Evolutionary conservation across 2,113 vertebrate species (phyloP).

Genomic region (Nymphicus hollandicus): DNA sequence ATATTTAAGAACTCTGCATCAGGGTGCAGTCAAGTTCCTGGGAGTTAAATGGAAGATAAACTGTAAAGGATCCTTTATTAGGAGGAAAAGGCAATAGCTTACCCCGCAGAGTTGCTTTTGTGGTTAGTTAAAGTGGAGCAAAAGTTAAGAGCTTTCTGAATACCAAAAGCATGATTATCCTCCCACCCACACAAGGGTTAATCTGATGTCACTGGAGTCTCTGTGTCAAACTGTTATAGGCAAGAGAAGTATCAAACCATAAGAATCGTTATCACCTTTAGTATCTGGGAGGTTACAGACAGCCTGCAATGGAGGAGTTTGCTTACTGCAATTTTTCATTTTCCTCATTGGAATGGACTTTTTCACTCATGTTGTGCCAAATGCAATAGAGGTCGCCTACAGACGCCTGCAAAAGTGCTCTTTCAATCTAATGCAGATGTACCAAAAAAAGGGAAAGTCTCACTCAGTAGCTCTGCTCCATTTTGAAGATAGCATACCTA

Average conservation of each 20-base stretch:
- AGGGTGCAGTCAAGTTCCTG: background rate
- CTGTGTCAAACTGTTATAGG: background rate
- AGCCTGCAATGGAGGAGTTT: background rate
- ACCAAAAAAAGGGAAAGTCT: background rate
- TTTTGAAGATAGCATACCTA: background rate
- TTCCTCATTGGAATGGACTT: background rate
- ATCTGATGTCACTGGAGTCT: background rate
- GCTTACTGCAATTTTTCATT: background rate
- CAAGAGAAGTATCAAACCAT: background rate
- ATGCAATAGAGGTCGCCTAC: background rate
- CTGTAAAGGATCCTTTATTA: background rate
- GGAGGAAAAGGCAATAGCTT: background rate
- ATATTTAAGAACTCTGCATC: background rate
- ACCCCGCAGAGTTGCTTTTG: accelerated
- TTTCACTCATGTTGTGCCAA: background rate
- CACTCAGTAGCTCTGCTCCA: background rate
- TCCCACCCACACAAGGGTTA: background rate
- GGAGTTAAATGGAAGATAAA: background rate
- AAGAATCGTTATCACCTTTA: background rate
- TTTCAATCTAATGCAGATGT: background rate
- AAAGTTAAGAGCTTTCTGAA: background rate
- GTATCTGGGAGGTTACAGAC: background rate
- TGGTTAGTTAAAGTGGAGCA: background rate
- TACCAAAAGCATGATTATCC: background rate
- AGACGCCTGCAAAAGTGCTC: background rate